These are phyloP conservation scores for Cettia cetti DNA, from an alignment of 2,113 vertebrate genomes.

Conservation along the genomic window DNA sequence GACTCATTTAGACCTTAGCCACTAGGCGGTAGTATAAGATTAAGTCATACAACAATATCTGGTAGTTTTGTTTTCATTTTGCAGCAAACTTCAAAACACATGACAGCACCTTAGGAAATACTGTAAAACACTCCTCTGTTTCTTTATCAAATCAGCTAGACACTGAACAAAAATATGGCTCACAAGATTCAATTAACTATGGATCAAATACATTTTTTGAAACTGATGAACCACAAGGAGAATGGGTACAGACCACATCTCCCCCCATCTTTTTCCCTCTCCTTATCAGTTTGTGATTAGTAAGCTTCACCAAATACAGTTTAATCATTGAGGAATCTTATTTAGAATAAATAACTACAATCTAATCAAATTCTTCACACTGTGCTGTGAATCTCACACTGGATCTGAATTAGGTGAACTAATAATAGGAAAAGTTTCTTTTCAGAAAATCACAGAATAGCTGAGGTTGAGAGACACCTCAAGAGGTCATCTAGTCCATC, in stretches of 20 bases:
- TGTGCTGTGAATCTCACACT: background rate
- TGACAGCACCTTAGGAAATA: background rate
- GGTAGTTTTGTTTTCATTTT: background rate
- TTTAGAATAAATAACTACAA: background rate
- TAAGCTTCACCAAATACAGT: background rate
- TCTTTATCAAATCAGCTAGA: background rate
- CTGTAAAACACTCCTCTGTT: background rate
- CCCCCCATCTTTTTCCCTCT: background rate
- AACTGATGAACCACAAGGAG: background rate
- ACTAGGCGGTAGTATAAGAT: slow-evolving; percentile 40
- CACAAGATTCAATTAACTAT: background rate
- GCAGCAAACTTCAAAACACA: background rate
- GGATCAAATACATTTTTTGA: background rate
- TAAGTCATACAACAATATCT: background rate
- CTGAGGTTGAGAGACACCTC: background rate
- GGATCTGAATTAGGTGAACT: background rate
- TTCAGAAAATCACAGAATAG: background rate
- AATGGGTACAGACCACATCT: fast-evolving
- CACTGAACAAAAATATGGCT: background rate
- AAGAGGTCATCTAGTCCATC: background rate
- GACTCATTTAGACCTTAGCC: background rate
- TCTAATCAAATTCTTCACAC: background rate
- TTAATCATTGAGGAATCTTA: background rate
- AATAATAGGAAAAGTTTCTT: background rate
- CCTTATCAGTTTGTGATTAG: background rate